These are phyloP conservation scores for Sebastes schlegelii DNA, from an alignment of 2,113 vertebrate species.

Conservation along the genomic window DNA sequence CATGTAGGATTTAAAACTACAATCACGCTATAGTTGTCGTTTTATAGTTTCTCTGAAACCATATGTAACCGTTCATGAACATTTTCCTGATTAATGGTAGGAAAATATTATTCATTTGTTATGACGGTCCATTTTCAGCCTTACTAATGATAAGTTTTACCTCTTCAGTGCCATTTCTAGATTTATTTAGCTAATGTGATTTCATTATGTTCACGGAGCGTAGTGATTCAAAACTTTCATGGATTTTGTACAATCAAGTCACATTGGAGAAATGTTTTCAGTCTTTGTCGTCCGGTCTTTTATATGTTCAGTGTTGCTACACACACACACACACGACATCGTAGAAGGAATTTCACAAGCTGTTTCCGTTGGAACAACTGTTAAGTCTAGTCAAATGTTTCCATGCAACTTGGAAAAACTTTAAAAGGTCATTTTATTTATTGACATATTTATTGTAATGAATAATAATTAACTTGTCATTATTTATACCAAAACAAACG, in stretches of 20 bases:
- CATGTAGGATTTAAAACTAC: conserved; percentile 71
- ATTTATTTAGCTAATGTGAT: not conserved
- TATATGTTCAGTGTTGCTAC: conserved; percentile 53
- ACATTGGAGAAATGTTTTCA: conserved; percentile 9
- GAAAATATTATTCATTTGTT: conserved; percentile 13
- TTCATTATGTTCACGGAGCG: conserved; percentile 1
- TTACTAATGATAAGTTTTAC: conserved; percentile 52
- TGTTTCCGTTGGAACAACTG: conserved; percentile 40
- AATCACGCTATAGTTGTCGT: conserved; percentile 42
- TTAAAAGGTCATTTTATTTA: conserved; percentile 79
- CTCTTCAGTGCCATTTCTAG: conserved; percentile 28
- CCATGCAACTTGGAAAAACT: conserved; percentile 30
- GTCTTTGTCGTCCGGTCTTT: conserved; percentile 1
- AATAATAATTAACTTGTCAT: conserved; percentile 68
- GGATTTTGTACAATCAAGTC: conserved; percentile 12
- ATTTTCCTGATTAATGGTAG: conserved; percentile 23
- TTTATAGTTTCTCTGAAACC: conserved; percentile 45
- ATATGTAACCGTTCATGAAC: conserved; percentile 29
- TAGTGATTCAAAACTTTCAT: conserved; percentile 1
- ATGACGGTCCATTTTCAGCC: conserved; percentile 26
- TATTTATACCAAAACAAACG: conserved; percentile 79
- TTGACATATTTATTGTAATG: conserved; percentile 82
- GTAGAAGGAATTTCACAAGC: conserved; percentile 49
- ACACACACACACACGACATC: conserved; percentile 12
- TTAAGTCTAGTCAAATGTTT: conserved; percentile 21